Base-by-base conservation (phyloP, 1,140 invertebrate species). In the Drosophila tsacasi region DNA sequence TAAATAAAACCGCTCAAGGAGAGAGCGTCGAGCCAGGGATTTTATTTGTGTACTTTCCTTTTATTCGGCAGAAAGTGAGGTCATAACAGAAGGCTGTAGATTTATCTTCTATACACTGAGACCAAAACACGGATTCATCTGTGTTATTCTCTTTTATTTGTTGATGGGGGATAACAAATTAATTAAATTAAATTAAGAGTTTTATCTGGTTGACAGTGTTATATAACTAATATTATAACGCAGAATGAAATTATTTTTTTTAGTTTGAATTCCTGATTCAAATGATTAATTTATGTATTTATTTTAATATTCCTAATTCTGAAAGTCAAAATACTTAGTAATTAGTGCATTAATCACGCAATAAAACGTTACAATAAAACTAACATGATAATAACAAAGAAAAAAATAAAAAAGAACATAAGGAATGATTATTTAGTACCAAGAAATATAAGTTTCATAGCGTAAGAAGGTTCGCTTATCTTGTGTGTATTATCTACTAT, bases 1-100 rank as follows among this genome's bases (percentile, higher is more conserved):
- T 85, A 74, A 84, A 85, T 81, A 81, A 85, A 76, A 78, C 72
- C 67, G 50, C 44, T 79, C 37, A 37, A 72, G 63, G 67, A 60
- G 54, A 32, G 47, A 10, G 21, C 12, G 30, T 13, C 37, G 40
- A 47, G 17, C 52, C 32, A 17, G 40, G 52, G 68, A 72, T 58
- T 72, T 72, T 72, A 58, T 72, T 72, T 72, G 52, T 46, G 65
- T 72, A 58, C 66, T 72, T 54, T 42, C 19, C 50, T 30, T 71
- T 68, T 37, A 71, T 46, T 54, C 30, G n/a, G 10, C 15, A 7
- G 19, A 21, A 71, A 81, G 35, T 64, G 37, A 44, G 69, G 54
- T 46, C 59, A 40, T 62, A 73, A 85, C 61, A 81, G 73, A 77
- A 42, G 72, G 52, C 49, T 63, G 46, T 54, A 57, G 62, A 62